Base-by-base conservation (phyloP, 2,888 invertebrate genomes). In the Ormyrus labotus region DNA sequence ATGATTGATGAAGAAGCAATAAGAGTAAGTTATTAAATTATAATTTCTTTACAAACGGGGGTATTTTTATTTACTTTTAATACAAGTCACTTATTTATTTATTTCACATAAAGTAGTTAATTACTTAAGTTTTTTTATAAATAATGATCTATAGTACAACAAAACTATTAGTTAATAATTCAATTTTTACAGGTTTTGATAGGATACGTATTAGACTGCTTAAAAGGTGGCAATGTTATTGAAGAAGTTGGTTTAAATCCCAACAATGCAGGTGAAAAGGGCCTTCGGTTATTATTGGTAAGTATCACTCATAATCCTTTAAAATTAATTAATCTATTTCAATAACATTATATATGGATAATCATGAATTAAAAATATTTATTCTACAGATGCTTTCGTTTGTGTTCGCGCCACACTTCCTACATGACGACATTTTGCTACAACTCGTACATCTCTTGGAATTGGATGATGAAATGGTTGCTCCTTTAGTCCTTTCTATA, bases 1-100 rank as follows among this genome's bases (percentile, higher is more conserved):
- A 97, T 99, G 96, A 96, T 99, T 10, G 99, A 99, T 90, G 95
- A 95, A 86, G 95, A 96, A 83, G 96, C 98, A 0, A 93, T 98
- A 85, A 94, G 95, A 83, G 94, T 96, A 87, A 85, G 83, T 11
- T 63, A 53, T 47, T 9, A 57, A 48, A 77, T 58, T 34, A 67
- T n/a, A 50, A 51, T 13, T 5, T 68, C 34, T 55, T 50, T 9
- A 34, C 45, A 61, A 13, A 51, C 9, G n/a, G 3, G 47, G 10
- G 47, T 34, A 53, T 57, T 34, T 10, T n/a, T 50, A 8, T 55
- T 55, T 53, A 48, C 19, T 65, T 70, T 63, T 57, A 68, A 55
- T 55, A 55, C 34, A 11, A 48, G 68, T 60, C 71, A 72, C 69
- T 64, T 57, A 57, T 61, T 67, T 74, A 19, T 67, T 48, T 10